Percentiles rank a stretch among this genome's conserved stretches.
These are phyloP conservation scores for Lepilemur septentrionalis DNA, from an alignment of 2,797 vertebrate species.

Conservation along the genomic window DNA sequence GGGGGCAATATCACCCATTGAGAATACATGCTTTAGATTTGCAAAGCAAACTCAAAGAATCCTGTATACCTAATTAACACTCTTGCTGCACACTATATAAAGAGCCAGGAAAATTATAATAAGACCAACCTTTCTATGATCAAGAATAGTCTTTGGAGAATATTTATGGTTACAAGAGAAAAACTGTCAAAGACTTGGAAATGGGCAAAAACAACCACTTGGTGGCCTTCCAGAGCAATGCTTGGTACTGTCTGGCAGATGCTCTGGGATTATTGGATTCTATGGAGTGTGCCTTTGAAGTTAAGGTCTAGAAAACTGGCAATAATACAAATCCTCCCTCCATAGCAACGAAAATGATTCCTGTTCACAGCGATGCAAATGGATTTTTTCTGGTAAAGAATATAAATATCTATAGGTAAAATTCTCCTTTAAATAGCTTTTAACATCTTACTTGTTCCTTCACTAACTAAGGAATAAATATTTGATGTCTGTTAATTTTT, in stretches of 20 bases:
- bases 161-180: neutral
- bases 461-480: neutral
- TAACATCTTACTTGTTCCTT: neutral
- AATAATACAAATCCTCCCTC: neutral
- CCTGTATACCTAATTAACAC: rapidly evolving
- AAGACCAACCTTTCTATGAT: neutral
- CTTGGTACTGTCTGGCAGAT: rapidly evolving
- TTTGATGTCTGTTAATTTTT: neutral
- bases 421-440: neutral
- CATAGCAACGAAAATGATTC: neutral
- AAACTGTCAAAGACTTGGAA: neutral
- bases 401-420: neutral
- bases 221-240: neutral
- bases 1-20: rapidly evolving
- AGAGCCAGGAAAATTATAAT: neutral
- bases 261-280: rapidly evolving
- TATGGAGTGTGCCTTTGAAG: neutral
- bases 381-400: neutral
- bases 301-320: neutral
- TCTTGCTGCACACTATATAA: neutral
- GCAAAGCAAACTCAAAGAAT: neutral
- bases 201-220: neutral
- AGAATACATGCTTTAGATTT: neutral
- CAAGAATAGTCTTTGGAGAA: neutral
- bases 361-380: neutral